Percentiles rank a stretch among this genome's conserved stretches.
Conservation (phyloP, 2,888 invertebrate species). For the Congeria kusceri region DNA sequence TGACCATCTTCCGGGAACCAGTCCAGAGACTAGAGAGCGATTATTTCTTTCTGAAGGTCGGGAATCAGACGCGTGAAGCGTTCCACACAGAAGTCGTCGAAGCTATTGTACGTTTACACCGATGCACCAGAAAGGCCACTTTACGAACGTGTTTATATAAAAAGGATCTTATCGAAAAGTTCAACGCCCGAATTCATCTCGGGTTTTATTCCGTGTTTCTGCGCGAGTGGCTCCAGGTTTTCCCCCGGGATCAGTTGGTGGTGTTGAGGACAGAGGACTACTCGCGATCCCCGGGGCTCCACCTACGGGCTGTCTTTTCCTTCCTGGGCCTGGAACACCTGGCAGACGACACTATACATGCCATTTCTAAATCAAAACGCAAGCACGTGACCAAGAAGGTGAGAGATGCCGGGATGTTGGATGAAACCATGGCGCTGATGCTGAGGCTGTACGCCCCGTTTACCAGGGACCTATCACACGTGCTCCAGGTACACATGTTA, state of each 20-base stretch:
- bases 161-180: constrained; percentile 31
- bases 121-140: constrained; percentile 59
- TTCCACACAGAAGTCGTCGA: constrained; percentile 68
- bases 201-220: constrained; percentile 66
- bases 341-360: no score
- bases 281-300: constrained; percentile 39
- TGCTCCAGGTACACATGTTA: constrained; percentile 45
- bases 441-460: constrained; percentile 66
- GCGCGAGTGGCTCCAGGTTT: constrained; percentile 68
- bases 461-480: constrained; percentile 60
- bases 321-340: no score
- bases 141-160: constrained; percentile 65
- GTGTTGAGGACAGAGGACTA: constrained; percentile 65
- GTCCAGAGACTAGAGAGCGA: constrained; percentile 78
- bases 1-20: constrained; percentile 75
- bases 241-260: constrained; percentile 59
- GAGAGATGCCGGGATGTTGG: constrained; percentile 64
- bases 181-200: constrained; percentile 67
- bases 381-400: constrained; percentile 63
- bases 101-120: constrained; percentile 62
- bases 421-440: constrained; percentile 62
- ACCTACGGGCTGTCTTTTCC: no score
- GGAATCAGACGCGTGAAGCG: constrained; percentile 59
- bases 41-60: constrained; percentile 72
- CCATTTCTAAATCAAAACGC: constrained; percentile 30